Evolutionary conservation across 2,888 invertebrate species (phyloP).

Genomic region (Chrysolina haemoptera): DNA sequence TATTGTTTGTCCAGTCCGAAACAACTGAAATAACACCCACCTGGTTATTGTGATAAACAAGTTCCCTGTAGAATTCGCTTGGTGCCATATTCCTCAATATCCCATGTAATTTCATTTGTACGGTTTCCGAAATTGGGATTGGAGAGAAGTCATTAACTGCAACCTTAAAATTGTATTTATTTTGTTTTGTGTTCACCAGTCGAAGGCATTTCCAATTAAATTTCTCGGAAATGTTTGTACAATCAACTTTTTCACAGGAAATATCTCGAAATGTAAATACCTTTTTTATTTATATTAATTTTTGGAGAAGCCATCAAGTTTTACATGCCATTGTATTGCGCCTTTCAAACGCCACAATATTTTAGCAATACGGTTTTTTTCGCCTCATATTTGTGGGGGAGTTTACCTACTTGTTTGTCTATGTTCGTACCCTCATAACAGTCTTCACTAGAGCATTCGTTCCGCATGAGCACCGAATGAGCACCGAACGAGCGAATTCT

Average conservation of each 20-base stretch:
- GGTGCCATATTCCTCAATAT: conserved; percentile 14
- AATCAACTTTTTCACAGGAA: neutral
- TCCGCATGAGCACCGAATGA: too few species aligned
- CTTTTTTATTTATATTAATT: too few species aligned
- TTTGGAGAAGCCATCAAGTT: too few species aligned
- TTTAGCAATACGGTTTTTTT: too few species aligned
- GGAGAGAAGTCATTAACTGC: conserved; percentile 4
- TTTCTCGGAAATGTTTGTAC: neutral
- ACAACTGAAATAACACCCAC: neutral
- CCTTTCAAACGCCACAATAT: too few species aligned
- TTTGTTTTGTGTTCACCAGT: neutral
- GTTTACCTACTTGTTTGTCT: too few species aligned
- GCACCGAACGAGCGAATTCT: too few species aligned
- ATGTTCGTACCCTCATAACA: too few species aligned
- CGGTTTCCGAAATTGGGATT: conserved; percentile 15
- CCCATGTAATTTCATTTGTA: conserved; percentile 14
- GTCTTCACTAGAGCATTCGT: too few species aligned
- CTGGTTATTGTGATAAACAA: neutral
- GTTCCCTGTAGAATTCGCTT: neutral
- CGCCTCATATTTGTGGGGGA: too few species aligned
- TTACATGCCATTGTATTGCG: too few species aligned
- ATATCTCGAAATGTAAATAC: too few species aligned
- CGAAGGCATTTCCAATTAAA: neutral
- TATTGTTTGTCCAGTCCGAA: neutral
- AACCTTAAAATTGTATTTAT: conserved; percentile 12